Conservation (phyloP, 2,888 invertebrate genomes). For the Zaprionus obscuricornis region DNA sequence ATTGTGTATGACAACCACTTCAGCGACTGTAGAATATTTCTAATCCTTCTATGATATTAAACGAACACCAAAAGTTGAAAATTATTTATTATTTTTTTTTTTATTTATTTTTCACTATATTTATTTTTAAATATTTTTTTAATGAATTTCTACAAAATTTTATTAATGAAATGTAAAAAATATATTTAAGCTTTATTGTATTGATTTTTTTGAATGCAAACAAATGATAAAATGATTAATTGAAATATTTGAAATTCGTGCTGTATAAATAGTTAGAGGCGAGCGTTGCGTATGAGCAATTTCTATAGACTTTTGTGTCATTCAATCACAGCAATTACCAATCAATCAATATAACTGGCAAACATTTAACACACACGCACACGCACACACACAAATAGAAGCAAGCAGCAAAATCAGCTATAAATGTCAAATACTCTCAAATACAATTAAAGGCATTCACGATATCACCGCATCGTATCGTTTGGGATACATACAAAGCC, state of each 20-base stretch:
- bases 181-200: no score
- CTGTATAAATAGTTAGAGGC: background rate
- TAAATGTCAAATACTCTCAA: constrained; percentile 66
- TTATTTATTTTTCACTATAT: no score
- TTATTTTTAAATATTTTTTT: no score
- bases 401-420: constrained; percentile 36
- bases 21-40: constrained; percentile 1
- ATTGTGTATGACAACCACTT: constrained; percentile 12
- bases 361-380: constrained; percentile 43
- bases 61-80: no score
- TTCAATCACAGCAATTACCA: constrained; percentile 46
- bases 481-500: constrained; percentile 15
- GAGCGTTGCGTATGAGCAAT: constrained; percentile 19
- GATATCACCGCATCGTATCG: constrained; percentile 28
- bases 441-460: constrained; percentile 68
- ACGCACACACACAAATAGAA: constrained; percentile 20
- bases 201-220: no score
- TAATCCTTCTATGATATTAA: background rate
- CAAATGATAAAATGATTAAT: constrained; percentile 35
- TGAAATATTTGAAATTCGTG: background rate
- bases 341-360: constrained; percentile 61
- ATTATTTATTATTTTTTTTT: background rate
- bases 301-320: constrained; percentile 1
- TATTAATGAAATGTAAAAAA: no score
- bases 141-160: no score